A percentile compares a stretch with the other conserved stretches of the same genome.
Evolutionary conservation across 2,888 invertebrate species (phyloP).

Genomic region (Drosophila longiperda): DNA sequence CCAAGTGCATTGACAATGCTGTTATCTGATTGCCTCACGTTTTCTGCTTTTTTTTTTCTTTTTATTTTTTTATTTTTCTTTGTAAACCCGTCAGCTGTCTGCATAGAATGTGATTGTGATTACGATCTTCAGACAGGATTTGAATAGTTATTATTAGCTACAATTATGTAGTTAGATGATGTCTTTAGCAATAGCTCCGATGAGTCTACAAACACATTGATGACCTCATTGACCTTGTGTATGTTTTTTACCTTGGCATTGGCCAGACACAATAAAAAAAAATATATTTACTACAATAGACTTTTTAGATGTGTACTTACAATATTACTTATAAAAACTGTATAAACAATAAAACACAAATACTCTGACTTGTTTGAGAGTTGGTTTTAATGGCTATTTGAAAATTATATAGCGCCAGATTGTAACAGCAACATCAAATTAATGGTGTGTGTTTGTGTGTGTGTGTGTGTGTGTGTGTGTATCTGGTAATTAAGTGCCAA

Average conservation of each 20-base stretch:
- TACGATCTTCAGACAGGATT: conserved; percentile 49
- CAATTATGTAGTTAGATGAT: conserved; percentile 48
- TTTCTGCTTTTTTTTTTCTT: conserved; percentile 14
- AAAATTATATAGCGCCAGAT: conserved; percentile 62
- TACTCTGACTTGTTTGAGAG: conserved; percentile 39
- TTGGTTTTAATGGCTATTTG: conserved; percentile 55
- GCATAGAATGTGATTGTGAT: conserved; percentile 55
- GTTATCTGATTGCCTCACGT: conserved; percentile 43
- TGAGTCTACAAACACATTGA: conserved; percentile 40
- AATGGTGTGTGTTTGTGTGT: background rate
- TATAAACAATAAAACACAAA: conserved; percentile 15
- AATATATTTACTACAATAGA: conserved; percentile 18
- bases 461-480: conserved; percentile 26
- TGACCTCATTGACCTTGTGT: conserved; percentile 58
- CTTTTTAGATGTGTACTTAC: conserved; percentile 51
- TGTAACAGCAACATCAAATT: conserved; percentile 44
- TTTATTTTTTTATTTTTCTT: conserved; percentile 4
- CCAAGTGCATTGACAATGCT: conserved; percentile 50
- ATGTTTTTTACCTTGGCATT: conserved; percentile 51
- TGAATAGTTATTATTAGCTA: conserved; percentile 51
- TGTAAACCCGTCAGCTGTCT: conserved; percentile 54
- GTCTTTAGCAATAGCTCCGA: conserved; percentile 45
- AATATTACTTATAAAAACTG: conserved; percentile 32
- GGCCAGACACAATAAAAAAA: conserved; percentile 22
- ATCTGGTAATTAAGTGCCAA: conserved; percentile 72